Conservation (phyloP, 2,113 vertebrate species). For the Tetrao urogallus region DNA sequence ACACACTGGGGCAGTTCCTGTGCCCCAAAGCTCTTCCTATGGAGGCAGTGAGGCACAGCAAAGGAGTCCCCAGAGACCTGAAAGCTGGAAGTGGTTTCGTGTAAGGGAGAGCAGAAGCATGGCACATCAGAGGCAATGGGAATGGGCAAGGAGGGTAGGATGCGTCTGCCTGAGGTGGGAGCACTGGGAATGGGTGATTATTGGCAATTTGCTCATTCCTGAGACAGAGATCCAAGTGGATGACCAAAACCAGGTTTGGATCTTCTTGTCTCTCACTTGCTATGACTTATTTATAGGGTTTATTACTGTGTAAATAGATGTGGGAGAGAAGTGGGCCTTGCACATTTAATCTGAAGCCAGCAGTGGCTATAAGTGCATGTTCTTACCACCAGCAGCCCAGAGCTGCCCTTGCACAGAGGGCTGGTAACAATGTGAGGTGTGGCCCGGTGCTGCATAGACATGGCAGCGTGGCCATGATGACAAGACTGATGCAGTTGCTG, state of each 20-base stretch:
- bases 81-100: too few relatives aligned
- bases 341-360: background rate
- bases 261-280: background rate
- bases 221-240: background rate
- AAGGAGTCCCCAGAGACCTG: background rate
- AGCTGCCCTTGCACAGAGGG: background rate
- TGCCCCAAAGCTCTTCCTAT: background rate
- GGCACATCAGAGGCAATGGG: too few relatives aligned
- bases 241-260: background rate
- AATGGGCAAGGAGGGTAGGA: background rate
- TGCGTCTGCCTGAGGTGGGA: background rate
- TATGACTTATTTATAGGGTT: background rate
- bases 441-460: accelerated
- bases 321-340: background rate
- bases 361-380: background rate
- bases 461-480: background rate
- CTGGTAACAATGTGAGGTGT: accelerated
- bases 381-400: background rate
- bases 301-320: background rate
- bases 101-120: background rate
- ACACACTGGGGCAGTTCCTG: too few relatives aligned
- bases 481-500: accelerated
- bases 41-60: background rate
- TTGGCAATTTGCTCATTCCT: background rate
- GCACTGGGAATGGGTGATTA: background rate